These are phyloP conservation scores for Patiria miniata DNA, from an alignment of 35 echinoderm and acorn worm species.

Conservation along the genomic window DNA sequence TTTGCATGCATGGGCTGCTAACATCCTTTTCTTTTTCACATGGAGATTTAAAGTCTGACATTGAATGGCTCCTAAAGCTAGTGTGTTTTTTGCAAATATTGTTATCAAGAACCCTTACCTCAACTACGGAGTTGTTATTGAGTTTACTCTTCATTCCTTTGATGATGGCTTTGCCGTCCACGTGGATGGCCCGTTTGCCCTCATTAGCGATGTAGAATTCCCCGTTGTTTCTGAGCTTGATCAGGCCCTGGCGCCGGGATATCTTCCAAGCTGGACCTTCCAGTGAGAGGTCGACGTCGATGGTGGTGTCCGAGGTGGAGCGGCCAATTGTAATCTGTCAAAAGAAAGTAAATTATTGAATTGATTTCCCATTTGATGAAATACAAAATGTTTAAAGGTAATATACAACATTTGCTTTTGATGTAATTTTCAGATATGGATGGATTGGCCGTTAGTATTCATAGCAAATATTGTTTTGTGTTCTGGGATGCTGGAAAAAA, in stretches of 20 bases:
- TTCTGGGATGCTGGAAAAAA: background rate
- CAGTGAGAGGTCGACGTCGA: constrained; percentile 89
- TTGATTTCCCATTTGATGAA: background rate
- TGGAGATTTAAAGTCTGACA: no score
- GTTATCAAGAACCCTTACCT: constrained; percentile 43
- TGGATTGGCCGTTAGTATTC: background rate
- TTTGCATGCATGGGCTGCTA: no score
- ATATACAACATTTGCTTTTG: background rate
- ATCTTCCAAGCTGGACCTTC: constrained; percentile 96
- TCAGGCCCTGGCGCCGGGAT: constrained; percentile 85
- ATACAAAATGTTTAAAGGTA: background rate
- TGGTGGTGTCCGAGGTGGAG: constrained; percentile 80
- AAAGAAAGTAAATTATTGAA: background rate
- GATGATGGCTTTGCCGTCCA: constrained; percentile 87
- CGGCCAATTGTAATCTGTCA: constrained; percentile 86
- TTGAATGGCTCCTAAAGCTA: no score
- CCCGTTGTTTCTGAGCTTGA: constrained; percentile 94
- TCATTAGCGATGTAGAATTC: constrained; percentile 98
- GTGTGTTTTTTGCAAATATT: no score
- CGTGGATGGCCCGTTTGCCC: constrained; percentile 86
- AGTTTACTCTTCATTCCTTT: constrained; percentile 81
- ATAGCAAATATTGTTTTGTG: background rate
- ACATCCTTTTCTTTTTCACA: no score
- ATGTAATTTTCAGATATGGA: background rate
- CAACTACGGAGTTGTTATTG: constrained; percentile 93